Conservation (phyloP, 1,140 invertebrate genomes). For the Aphis craccivora region DNA sequence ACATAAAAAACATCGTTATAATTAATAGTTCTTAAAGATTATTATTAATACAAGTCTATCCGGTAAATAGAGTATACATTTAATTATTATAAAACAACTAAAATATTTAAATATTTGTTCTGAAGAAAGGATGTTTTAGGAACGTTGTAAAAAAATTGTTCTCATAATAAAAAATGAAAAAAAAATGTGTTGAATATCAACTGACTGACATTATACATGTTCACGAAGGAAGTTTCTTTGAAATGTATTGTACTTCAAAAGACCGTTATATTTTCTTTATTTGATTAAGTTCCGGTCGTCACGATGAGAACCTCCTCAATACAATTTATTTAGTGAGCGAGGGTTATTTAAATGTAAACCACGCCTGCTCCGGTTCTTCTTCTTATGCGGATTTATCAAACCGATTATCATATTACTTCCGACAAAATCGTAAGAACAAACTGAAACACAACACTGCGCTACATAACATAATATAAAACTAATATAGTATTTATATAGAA, state of each 20-base stretch:
- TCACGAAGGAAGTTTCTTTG: background rate
- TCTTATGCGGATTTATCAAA: background rate
- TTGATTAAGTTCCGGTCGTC: background rate
- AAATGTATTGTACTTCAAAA: background rate
- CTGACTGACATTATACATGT: background rate
- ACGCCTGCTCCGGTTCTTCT: conserved; percentile 5
- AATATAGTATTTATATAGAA: background rate
- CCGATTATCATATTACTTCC: conserved; percentile 36
- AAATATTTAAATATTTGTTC: background rate
- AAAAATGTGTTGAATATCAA: conserved; percentile 18
- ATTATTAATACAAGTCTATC: background rate
- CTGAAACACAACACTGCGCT: background rate
- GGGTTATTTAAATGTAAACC: background rate
- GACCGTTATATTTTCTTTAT: conserved; percentile 41
- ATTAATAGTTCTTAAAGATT: background rate
- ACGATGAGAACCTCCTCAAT: conserved; percentile 5
- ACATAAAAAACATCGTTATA: background rate
- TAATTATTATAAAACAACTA: background rate
- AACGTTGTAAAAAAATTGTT: background rate
- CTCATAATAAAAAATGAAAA: background rate
- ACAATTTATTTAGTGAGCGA: conserved; percentile 18
- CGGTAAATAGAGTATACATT: background rate
- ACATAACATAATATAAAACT: background rate
- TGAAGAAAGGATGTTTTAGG: background rate
- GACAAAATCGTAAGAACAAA: background rate